These are phyloP conservation scores for Lagopus muta DNA, from an alignment of 2,113 vertebrate species.

Conservation along the genomic window DNA sequence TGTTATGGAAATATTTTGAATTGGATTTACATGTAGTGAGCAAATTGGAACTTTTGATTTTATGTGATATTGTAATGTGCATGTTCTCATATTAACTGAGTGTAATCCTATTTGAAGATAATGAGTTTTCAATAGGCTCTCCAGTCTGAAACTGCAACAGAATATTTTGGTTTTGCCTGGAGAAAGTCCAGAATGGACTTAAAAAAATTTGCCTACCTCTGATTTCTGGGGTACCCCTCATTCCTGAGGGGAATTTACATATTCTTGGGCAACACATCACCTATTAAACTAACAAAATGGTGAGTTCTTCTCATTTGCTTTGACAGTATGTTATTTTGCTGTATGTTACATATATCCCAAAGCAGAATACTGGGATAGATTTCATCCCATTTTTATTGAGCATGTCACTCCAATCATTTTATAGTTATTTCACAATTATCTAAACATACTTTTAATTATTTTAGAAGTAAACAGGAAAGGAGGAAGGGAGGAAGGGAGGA, in stretches of 20 bases:
- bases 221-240: constrained; percentile 18
- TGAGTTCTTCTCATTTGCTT: constrained; percentile 30
- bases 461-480: not conserved
- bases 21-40: constrained; percentile 86
- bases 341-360: constrained; percentile 52
- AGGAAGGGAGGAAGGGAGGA: not conserved
- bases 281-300: constrained; percentile 36
- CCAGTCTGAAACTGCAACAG: constrained; percentile 70
- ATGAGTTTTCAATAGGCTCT: constrained; percentile 82
- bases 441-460: not conserved
- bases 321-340: constrained; percentile 31
- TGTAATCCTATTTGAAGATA: constrained; percentile 87
- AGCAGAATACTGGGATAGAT: constrained; percentile 41
- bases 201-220: constrained; percentile 55
- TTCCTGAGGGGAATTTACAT: constrained; percentile 34
- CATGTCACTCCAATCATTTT: not conserved
- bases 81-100: constrained; percentile 84
- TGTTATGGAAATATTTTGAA: constrained; percentile 88
- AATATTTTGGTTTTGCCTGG: constrained; percentile 70
- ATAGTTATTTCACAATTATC: constrained; percentile 21
- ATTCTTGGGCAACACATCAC: constrained; percentile 8
- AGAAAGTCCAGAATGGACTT: constrained; percentile 45
- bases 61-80: constrained; percentile 85
- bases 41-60: constrained; percentile 87
- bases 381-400: constrained; percentile 48